Evolutionary conservation across 2,888 invertebrate genomes (phyloP).

Genomic region (Amphipyra tragopoginis): DNA sequence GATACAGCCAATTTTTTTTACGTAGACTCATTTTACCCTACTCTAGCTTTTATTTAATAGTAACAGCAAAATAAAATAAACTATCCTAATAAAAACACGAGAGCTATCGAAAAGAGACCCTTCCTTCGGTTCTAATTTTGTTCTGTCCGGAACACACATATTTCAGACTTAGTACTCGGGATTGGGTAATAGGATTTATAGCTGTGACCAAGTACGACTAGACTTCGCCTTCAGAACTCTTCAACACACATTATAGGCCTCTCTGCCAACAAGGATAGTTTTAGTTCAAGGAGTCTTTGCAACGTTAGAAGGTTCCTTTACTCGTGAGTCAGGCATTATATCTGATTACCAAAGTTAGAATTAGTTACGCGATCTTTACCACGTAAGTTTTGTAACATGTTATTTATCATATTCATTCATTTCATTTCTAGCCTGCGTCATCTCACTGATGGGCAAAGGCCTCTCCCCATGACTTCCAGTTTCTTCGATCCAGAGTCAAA

Average conservation of each 20-base stretch:
- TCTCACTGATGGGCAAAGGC: no score
- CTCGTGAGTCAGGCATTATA: slow-evolving; percentile 10
- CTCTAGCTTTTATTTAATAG: background rate
- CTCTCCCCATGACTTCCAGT: no score
- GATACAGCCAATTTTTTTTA: background rate
- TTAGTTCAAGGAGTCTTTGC: slow-evolving; percentile 31
- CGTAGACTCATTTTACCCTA: background rate
- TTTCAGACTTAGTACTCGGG: slow-evolving; percentile 34
- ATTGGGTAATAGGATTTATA: slow-evolving; percentile 42
- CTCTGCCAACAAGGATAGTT: slow-evolving; percentile 34
- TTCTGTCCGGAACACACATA: slow-evolving; percentile 25
- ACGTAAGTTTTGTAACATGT: background rate
- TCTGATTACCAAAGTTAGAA: background rate
- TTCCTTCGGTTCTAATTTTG: slow-evolving; percentile 2
- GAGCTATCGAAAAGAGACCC: background rate
- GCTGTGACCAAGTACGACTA: slow-evolving; percentile 26
- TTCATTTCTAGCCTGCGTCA: no score
- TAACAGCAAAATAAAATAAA: slow-evolving; percentile 2
- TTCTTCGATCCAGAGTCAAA: no score
- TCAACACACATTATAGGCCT: slow-evolving; percentile 27
- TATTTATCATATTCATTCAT: no score
- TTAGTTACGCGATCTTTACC: background rate
- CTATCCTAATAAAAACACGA: background rate
- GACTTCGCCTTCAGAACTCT: slow-evolving; percentile 27
- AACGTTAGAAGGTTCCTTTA: slow-evolving; percentile 1